Conservation (phyloP, 2,888 invertebrate species). For the Amitus sp. region DNA sequence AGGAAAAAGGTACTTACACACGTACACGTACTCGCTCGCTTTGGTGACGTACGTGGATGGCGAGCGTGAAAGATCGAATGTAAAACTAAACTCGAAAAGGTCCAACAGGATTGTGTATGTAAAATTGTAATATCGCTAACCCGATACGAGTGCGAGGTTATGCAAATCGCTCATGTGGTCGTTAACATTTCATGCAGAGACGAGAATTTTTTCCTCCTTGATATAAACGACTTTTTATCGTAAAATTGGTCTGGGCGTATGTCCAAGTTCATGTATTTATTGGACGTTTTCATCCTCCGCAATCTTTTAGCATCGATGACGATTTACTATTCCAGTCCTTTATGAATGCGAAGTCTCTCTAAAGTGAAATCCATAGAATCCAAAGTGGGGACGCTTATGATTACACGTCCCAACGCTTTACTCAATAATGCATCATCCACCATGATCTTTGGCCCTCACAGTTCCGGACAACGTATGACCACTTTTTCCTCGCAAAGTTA, state of each 20-base stretch:
- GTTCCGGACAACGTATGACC: conserved; percentile 53
- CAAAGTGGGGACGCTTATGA: conserved; percentile 61
- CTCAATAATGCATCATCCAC: conserved; percentile 65
- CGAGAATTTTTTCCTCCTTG: conserved; percentile 23
- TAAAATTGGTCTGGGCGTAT: not conserved
- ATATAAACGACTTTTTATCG: not conserved
- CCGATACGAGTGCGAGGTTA: conserved; percentile 41
- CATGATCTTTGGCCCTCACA: conserved; percentile 47
- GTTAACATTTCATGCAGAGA: conserved; percentile 41
- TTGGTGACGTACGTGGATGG: conserved; percentile 38
- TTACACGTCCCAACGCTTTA: conserved; percentile 58
- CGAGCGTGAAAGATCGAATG: conserved; percentile 42
- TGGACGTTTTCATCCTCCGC: not conserved
- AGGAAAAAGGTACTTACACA: conserved; percentile 35
- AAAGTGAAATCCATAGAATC: conserved; percentile 48
- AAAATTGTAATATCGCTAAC: conserved; percentile 40
- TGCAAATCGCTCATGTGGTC: conserved; percentile 40
- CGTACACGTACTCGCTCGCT: conserved; percentile 32
- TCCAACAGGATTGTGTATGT: conserved; percentile 38
- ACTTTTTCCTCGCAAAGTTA: conserved; percentile 45
- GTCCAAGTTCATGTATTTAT: too few species aligned
- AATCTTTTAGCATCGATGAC: too few species aligned
- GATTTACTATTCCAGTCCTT: too few species aligned
- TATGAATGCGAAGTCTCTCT: conserved; percentile 14
- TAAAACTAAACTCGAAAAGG: conserved; percentile 43